Evolutionary conservation across 2,113 vertebrate genomes (phyloP).

Genomic region (Percopsis transmontana): DNA sequence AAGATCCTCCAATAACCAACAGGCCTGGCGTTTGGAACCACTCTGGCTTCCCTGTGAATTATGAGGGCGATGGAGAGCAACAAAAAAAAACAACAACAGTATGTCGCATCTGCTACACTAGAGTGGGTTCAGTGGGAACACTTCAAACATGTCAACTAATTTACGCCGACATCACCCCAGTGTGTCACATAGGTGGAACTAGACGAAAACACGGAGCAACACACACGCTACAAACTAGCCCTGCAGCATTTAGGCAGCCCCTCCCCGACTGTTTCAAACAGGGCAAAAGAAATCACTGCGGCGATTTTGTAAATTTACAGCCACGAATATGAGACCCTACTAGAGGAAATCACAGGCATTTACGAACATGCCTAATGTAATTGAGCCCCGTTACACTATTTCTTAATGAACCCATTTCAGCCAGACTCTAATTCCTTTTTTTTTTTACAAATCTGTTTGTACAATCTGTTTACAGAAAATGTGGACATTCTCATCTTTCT

Average conservation of each 20-base stretch:
- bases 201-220: background rate
- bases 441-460: too few species aligned
- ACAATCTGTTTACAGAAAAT: too few species aligned
- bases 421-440: background rate
- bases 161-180: background rate
- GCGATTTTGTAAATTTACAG: background rate
- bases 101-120: background rate
- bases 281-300: background rate
- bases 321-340: background rate
- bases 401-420: background rate
- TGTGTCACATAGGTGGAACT: background rate
- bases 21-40: background rate
- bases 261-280: background rate
- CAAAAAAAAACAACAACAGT: too few species aligned
- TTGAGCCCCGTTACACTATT: conserved; percentile 2
- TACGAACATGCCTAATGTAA: conserved; percentile 3
- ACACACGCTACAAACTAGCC: background rate
- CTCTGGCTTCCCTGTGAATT: too few species aligned
- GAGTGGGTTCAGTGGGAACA: background rate
- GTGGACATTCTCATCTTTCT: too few species aligned
- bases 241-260: background rate
- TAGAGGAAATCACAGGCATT: background rate
- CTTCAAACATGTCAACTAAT: background rate
- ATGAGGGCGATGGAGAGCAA: too few species aligned
- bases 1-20: background rate